Conservation (phyloP, 1,140 invertebrate genomes). For the Lepidurus packardi region DNA sequence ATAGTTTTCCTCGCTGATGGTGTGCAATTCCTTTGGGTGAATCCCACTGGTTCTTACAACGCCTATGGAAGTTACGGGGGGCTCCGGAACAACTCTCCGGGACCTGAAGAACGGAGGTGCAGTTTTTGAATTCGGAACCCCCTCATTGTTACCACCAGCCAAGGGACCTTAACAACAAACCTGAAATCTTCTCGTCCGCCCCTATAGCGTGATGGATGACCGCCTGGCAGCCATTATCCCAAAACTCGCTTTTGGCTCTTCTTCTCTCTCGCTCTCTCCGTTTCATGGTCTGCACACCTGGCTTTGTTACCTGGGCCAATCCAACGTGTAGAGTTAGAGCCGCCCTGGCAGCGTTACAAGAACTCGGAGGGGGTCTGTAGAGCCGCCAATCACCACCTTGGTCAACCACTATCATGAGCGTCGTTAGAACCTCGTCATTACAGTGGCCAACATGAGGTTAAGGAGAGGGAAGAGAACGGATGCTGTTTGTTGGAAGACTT, state of each 20-base stretch:
- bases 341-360: constrained; percentile 20
- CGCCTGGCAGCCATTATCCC: constrained; percentile 9
- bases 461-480: background rate
- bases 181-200: constrained; percentile 7
- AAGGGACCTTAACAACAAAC: background rate
- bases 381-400: constrained; percentile 20
- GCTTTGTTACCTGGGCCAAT: constrained; percentile 21
- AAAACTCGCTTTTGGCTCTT: background rate
- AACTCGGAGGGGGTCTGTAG: constrained; percentile 13
- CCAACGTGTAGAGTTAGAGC: constrained; percentile 18
- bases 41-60: background rate
- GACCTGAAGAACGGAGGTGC: background rate
- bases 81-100: constrained; percentile 12
- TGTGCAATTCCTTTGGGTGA: background rate
- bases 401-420: constrained; percentile 14
- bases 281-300: constrained; percentile 9
- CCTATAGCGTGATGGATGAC: constrained; percentile 12
- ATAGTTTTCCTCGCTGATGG: background rate
- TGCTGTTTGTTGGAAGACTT: constrained; percentile 21
- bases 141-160: constrained; percentile 8
- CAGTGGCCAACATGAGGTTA: constrained; percentile 21
- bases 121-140: background rate
- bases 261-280: background rate
- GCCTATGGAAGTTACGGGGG: constrained; percentile 6
- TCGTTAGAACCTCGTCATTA: constrained; percentile 21